phyloP scores from a whole-genome alignment of 2,113 vertebrate species.

The Bubalus kerabau region DNA sequence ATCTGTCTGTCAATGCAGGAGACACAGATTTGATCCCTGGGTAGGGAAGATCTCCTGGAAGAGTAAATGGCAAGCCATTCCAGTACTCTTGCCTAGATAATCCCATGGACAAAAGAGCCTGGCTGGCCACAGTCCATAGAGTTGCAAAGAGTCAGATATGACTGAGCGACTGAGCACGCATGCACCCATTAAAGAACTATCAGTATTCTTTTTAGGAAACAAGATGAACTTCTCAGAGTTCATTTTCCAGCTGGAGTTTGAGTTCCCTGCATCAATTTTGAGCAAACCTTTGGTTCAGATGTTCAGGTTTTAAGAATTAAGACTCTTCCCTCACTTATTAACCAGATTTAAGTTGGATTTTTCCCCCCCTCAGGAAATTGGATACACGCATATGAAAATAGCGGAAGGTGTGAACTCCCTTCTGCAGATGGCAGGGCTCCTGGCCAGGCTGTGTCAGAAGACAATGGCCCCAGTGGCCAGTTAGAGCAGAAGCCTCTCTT shows the following conservation, averaged over 20 bases:
- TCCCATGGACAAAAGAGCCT: not conserved
- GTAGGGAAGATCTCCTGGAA: not conserved
- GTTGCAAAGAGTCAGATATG: not conserved
- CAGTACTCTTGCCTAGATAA: not conserved
- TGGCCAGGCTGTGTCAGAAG: conserved; percentile 93
- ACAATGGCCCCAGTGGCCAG: conserved; percentile 84
- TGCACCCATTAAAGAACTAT: not conserved
- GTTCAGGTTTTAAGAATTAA: not conserved
- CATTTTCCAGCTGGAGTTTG: not conserved
- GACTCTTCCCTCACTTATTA: not conserved
- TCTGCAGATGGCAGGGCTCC: conserved; percentile 93
- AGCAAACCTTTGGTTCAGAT: not conserved
- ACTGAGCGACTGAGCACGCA: accelerated
- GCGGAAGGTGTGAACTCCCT: conserved; percentile 95
- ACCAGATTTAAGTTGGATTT: not conserved
- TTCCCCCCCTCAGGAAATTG: conserved; percentile 88
- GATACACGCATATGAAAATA: conserved; percentile 95
- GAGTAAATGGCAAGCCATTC: not conserved
- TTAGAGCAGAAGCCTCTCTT: conserved; percentile 46
- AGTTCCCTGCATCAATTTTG: not conserved
- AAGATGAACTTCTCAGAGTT: not conserved
- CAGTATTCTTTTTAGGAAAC: not conserved
- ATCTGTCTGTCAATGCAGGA: not conserved
- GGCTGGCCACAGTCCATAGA: not conserved
- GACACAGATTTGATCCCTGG: not conserved